phyloP scores from a whole-genome alignment of 2,888 invertebrate genomes.

The Tetragonula carbonaria region DNA sequence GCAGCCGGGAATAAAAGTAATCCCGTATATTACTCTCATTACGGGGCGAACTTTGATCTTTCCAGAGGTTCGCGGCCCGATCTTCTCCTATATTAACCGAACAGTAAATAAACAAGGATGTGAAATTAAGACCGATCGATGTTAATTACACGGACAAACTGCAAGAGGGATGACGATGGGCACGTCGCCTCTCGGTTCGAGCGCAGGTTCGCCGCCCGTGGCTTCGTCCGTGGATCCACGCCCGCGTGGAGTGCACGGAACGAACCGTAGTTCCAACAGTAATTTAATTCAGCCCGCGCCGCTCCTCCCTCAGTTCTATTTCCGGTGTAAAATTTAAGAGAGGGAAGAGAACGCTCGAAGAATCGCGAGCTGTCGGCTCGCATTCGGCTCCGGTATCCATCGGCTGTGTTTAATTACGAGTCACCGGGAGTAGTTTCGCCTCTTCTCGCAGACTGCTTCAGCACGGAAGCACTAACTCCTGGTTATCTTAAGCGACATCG shows the following conservation, averaged over 20 bases:
- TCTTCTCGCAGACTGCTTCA: conserved; percentile 64
- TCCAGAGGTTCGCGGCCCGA: neutral
- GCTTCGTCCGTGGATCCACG: no score
- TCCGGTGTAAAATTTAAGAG: conserved; percentile 56
- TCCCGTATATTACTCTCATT: neutral
- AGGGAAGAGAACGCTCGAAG: conserved; percentile 38
- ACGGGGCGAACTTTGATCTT: conserved; percentile 2
- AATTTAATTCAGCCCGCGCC: conserved; percentile 46
- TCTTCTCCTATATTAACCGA: neutral
- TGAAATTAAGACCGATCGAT: conserved; percentile 33
- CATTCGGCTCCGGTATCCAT: conserved; percentile 66
- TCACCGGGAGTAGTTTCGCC: conserved; percentile 69
- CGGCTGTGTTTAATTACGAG: conserved; percentile 74
- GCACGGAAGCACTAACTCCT: conserved; percentile 75
- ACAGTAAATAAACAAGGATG: conserved; percentile 23
- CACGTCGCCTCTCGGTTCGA: neutral
- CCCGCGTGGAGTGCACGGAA: neutral
- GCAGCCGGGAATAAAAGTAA: neutral
- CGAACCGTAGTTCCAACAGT: conserved; percentile 9
- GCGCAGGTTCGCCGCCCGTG: no score
- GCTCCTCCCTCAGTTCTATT: conserved; percentile 23
- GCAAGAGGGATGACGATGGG: neutral
- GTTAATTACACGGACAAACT: conserved; percentile 35
- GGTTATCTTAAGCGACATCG: conserved; percentile 79
- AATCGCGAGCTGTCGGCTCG: conserved; percentile 55